These are phyloP conservation scores for Neelides sp. DNA, from an alignment of 1,140 invertebrate genomes.

Conservation along the genomic window DNA sequence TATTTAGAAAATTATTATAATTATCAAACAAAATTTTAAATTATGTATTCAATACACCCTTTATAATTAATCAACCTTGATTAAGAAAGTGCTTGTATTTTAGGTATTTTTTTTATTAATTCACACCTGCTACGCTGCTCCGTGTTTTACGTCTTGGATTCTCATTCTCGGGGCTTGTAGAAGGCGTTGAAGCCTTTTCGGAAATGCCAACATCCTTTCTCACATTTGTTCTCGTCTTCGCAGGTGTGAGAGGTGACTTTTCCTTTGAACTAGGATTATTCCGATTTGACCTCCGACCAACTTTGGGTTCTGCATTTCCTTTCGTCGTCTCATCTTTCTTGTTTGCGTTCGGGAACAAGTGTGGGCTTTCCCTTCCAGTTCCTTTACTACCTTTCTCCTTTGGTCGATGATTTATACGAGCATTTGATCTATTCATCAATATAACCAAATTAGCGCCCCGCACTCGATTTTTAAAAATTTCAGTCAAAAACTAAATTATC, in stretches of 20 bases:
- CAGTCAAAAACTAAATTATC: neutral
- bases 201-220: constrained; percentile 11
- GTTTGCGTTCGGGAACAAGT: constrained; percentile 1
- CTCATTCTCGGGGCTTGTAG: constrained; percentile 22
- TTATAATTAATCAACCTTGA: neutral
- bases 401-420: no score
- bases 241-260: constrained; percentile 17
- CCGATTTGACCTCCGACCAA: constrained; percentile 11
- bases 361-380: constrained; percentile 10
- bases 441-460: neutral
- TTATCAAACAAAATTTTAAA: neutral
- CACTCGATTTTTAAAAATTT: neutral
- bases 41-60: neutral
- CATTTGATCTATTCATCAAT: no score
- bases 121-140: constrained; percentile 22
- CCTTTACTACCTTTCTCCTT: no score
- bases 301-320: constrained; percentile 4
- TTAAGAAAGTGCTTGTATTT: neutral
- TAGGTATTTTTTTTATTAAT: neutral
- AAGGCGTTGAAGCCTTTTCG: constrained; percentile 6
- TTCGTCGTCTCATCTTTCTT: constrained; percentile 7
- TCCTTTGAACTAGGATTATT: constrained; percentile 10
- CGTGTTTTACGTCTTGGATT: constrained; percentile 27
- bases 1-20: constrained; percentile 3
- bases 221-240: constrained; percentile 20